Evolutionary conservation across 2,888 invertebrate species (phyloP).

Genomic region (Teleogryllus oceanicus): DNA sequence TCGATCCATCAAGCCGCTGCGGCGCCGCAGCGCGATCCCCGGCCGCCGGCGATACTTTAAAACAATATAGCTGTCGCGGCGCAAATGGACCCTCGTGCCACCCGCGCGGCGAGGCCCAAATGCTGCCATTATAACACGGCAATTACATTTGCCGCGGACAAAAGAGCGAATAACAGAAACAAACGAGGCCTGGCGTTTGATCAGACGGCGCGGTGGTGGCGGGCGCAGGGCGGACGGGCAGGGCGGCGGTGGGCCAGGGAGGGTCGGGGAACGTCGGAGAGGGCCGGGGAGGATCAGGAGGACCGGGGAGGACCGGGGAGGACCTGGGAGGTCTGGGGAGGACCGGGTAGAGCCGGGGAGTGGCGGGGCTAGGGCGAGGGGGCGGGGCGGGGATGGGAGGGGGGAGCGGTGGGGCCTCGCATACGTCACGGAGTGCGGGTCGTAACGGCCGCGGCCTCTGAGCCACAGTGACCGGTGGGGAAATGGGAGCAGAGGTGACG

Average conservation of each 20-base stretch:
- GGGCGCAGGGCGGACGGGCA: neutral
- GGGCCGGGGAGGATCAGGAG: neutral
- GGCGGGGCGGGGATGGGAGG: too few species aligned
- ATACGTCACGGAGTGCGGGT: too few species aligned
- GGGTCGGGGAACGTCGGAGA: neutral
- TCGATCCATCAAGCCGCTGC: too few species aligned
- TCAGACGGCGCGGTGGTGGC: neutral
- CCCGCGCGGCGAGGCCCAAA: neutral
- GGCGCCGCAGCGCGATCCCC: neutral
- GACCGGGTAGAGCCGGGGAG: too few species aligned
- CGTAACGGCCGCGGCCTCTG: too few species aligned
- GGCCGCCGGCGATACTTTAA: neutral
- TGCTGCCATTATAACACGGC: constrained; percentile 5
- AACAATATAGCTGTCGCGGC: constrained; percentile 4
- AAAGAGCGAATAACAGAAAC: neutral
- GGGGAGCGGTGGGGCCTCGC: too few species aligned
- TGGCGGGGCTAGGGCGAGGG: too few species aligned
- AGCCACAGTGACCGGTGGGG: too few species aligned
- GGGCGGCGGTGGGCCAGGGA: neutral
- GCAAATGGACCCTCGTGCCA: neutral
- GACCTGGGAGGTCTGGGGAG: neutral
- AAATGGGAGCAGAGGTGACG: too few species aligned
- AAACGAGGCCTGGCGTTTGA: neutral
- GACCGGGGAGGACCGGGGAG: neutral
- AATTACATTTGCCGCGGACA: neutral